Percentiles rank a stretch among this genome's conserved stretches.
phyloP scores from a whole-genome alignment of 2,888 invertebrate genomes.

The Exephanes ischioxanthus region DNA sequence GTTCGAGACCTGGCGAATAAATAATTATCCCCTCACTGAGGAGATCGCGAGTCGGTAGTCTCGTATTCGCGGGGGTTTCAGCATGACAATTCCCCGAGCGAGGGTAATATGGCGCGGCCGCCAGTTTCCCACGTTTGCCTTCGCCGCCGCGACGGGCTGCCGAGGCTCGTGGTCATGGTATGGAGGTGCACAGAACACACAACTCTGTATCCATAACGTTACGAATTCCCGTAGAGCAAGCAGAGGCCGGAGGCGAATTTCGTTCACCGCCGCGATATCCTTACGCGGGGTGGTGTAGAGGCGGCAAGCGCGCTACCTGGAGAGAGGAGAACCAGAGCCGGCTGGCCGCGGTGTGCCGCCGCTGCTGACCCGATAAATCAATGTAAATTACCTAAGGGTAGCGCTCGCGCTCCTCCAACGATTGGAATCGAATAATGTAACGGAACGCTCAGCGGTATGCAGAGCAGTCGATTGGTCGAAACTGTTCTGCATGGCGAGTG shows the following conservation, averaged over 20 bases:
- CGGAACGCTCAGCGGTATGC: slow-evolving; percentile 55
- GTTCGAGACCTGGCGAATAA: background rate
- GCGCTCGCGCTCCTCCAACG: slow-evolving; percentile 48
- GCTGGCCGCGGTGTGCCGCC: slow-evolving; percentile 12
- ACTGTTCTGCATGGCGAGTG: slow-evolving; percentile 34
- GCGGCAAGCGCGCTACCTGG: background rate
- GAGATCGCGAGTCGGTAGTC: background rate
- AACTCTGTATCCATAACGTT: slow-evolving; percentile 2
- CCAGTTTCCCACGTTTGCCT: background rate
- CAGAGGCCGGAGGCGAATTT: background rate
- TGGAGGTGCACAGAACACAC: background rate
- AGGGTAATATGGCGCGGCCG: background rate
- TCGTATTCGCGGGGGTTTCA: background rate
- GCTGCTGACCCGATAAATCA: slow-evolving; percentile 67
- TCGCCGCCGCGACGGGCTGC: background rate
- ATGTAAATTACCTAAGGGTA: slow-evolving; percentile 69
- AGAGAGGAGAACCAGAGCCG: background rate
- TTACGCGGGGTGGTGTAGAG: slow-evolving; percentile 10
- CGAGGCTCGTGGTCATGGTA: background rate
- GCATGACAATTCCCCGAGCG: slow-evolving; percentile 13
- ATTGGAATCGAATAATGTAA: slow-evolving; percentile 71
- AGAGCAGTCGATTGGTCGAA: slow-evolving; percentile 30
- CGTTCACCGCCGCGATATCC: background rate
- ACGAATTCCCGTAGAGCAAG: background rate
- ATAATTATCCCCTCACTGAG: background rate